A percentile compares a stretch with the other conserved stretches of the same genome.
Evolutionary conservation across 2,113 vertebrate genomes (phyloP).

Genomic region (Chascanopsetta lugubris): DNA sequence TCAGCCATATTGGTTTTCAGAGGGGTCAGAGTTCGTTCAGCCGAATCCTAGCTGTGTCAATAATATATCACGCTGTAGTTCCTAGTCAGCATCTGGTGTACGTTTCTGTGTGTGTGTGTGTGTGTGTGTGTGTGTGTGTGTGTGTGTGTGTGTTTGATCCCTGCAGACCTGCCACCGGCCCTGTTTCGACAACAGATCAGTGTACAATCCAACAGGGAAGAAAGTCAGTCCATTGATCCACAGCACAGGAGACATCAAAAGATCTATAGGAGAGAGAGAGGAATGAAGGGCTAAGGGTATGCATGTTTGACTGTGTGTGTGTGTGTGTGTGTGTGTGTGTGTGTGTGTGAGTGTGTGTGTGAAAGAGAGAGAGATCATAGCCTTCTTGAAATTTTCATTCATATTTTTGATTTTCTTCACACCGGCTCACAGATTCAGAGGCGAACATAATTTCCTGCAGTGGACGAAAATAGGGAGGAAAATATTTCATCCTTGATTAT

Average conservation of each 20-base stretch:
- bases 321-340: neutral
- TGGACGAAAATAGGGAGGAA: neutral
- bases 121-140: conserved; percentile 11
- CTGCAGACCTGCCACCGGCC: conserved; percentile 52
- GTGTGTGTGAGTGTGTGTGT: neutral
- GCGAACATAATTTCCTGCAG: neutral
- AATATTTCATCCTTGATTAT: neutral
- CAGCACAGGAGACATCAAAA: conserved; percentile 63
- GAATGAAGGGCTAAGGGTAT: conserved; percentile 22
- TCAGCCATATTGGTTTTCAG: conserved; percentile 66
- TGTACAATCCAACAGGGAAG: conserved; percentile 56
- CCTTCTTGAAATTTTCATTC: conserved; percentile 19
- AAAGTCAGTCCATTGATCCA: conserved; percentile 65
- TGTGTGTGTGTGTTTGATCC: conserved; percentile 22
- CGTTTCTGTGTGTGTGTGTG: conserved; percentile 11
- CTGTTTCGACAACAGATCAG: conserved; percentile 65
- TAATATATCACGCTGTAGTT: conserved; percentile 62
- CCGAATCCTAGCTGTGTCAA: conserved; percentile 58
- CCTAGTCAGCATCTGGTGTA: conserved; percentile 50
- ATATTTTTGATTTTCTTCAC: conserved; percentile 23
- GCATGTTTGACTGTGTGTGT: conserved; percentile 4
- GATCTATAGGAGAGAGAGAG: conserved; percentile 65
- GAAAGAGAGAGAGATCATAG: conserved; percentile 21
- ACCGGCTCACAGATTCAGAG: neutral
- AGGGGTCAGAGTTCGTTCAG: conserved; percentile 69